Conservation (phyloP, 64 coral and sea anemone genomes). For the Hydrozoanthus tunicans region DNA sequence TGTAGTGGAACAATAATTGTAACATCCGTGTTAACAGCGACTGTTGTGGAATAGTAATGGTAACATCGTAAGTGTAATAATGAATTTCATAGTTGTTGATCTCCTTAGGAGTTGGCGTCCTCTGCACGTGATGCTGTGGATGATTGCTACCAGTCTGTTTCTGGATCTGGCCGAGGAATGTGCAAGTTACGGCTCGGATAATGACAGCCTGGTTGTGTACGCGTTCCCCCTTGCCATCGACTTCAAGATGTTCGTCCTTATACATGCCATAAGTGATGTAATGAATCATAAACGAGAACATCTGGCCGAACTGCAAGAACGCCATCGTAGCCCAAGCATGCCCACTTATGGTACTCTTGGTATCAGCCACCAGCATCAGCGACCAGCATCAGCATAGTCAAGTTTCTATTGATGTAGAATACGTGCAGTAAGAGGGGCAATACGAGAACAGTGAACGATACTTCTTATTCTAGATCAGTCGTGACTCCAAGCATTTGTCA, state of each 20-base stretch:
- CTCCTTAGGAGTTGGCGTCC: constrained; percentile 56
- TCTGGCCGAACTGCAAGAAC: constrained; percentile 24
- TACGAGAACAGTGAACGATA: too few relatives aligned
- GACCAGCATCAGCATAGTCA: too few relatives aligned
- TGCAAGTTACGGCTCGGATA: constrained; percentile 15
- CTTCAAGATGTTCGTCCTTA: constrained; percentile 77
- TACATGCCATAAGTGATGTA: constrained; percentile 61
- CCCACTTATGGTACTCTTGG: background rate
- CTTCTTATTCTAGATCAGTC: too few relatives aligned
- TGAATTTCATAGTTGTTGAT: background rate
- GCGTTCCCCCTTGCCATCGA: constrained; percentile 71
- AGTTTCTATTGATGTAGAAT: too few relatives aligned
- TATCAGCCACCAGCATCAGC: too few relatives aligned
- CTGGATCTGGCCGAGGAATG: constrained; percentile 72
- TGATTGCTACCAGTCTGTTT: constrained; percentile 48
- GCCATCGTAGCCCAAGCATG: background rate
- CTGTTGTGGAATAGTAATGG: too few relatives aligned
- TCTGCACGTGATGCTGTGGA: constrained; percentile 72
- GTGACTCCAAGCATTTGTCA: too few relatives aligned
- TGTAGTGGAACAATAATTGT: too few relatives aligned
- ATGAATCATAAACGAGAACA: constrained; percentile 31
- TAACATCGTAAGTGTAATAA: background rate
- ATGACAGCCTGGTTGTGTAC: constrained; percentile 30
- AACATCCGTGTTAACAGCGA: too few relatives aligned
- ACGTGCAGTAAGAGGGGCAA: too few relatives aligned